phyloP scores from a whole-genome alignment of 1,140 invertebrate species.

The Phortica variegata region DNA sequence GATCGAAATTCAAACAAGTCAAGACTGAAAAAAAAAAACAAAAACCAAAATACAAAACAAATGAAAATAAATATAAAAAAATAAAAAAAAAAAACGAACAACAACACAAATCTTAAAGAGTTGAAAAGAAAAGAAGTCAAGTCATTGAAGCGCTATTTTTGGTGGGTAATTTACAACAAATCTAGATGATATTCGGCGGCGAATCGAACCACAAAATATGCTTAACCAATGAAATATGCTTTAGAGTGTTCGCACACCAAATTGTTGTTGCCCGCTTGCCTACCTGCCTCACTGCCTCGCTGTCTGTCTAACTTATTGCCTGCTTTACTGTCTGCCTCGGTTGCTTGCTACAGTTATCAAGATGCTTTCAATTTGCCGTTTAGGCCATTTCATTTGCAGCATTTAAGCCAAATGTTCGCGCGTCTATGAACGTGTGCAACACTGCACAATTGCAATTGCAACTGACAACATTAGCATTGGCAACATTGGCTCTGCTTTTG shows the following conservation, averaged over 20 bases:
- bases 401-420: conserved; percentile 26
- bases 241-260: conserved; percentile 48
- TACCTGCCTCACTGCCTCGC: too few relatives aligned
- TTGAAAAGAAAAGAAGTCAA: too few relatives aligned
- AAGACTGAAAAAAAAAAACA: too few relatives aligned
- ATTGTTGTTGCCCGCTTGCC: conserved; percentile 3
- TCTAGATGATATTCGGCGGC: conserved; percentile 14
- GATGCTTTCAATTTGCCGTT: conserved; percentile 52
- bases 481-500: conserved; percentile 28
- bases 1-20: too few relatives aligned
- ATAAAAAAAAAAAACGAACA: too few relatives aligned
- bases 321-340: conserved; percentile 15
- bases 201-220: conserved; percentile 30
- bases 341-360: conserved; percentile 36
- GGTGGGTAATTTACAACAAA: conserved; percentile 5
- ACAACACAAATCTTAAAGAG: too few relatives aligned
- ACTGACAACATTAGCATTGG: conserved; percentile 27
- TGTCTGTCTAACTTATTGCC: conserved; percentile 11
- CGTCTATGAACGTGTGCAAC: conserved; percentile 8
- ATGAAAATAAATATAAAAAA: too few relatives aligned
- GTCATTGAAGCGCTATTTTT: too few relatives aligned
- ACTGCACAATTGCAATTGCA: conserved; percentile 15
- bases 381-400: conserved; percentile 52
- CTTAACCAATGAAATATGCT: conserved; percentile 44
- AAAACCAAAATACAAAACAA: too few relatives aligned